Base-by-base conservation (phyloP, 2,888 invertebrate genomes). In the Gymnoscelis rufifasciata region DNA sequence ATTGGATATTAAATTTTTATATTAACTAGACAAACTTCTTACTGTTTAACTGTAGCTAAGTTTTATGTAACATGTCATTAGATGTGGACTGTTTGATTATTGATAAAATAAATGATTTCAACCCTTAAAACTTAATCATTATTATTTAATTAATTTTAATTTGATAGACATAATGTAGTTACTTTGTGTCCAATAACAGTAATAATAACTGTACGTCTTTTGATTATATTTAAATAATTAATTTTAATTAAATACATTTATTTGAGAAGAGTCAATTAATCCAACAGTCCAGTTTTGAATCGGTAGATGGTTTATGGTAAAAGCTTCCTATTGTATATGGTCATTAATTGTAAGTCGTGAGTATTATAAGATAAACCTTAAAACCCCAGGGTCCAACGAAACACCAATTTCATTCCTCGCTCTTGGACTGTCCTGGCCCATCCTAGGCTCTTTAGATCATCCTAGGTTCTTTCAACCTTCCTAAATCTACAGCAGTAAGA, bases 311-410 rank as follows among this genome's bases (percentile, higher is more conserved):
- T 35, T 14, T 36, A 45, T 41, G 48, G 47, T 47, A 46, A 47
- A 52, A 47, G 51, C 52, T 56, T 59, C 52, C 54, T 52, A 47
- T 46, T 51, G 44, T 54, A 49, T 60, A 61, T 55, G 53, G 52
- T 58, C 59, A 66, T 43, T 10, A 63, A 47, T 29, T 24, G 47
- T 58, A 57, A 54, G 52, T 51, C 60, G 59, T 59, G 56, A 43
- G 52, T 57, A 38, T 56, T 57, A 7, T 58, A 56, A 61, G 39
- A 46, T 28, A 57, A 56, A 59, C 56, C 60, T 64, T 64, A 61
- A 64, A 69, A 73, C 64, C 80, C 84, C 83, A 81, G 87, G 87
- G 83, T 84, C 86, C 83, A 87, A 86, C 57, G 58, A 71, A 83
- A 86, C 84, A 84, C 84, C 84, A 86, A 86, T 75, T 58, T 78